These are phyloP conservation scores for Megaceryle torquata DNA, from an alignment of 2,113 vertebrate species.

Conservation along the genomic window DNA sequence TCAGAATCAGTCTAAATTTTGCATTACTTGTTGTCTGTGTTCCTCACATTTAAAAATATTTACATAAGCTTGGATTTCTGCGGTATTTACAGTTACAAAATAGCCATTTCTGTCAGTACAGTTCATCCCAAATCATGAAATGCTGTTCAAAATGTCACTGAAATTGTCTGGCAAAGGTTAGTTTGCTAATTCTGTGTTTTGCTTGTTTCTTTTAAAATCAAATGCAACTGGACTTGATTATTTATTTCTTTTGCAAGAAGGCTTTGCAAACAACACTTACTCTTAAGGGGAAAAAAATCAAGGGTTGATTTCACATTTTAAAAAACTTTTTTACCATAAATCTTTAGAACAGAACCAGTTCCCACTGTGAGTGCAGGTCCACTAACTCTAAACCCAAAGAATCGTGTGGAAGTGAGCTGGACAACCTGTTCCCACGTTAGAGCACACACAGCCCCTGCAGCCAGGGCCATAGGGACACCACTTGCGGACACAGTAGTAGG, in stretches of 20 bases:
- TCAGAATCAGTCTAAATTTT: background rate
- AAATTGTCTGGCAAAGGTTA: background rate
- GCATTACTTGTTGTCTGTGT: background rate
- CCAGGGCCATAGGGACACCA: background rate
- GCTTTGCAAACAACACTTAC: background rate
- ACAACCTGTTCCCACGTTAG: background rate
- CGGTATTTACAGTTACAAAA: conserved; percentile 28
- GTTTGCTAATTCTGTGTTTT: background rate
- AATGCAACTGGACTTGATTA: conserved; percentile 7
- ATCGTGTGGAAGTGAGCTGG: rapidly evolving
- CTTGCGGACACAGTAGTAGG: rapidly evolving
- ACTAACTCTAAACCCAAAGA: background rate
- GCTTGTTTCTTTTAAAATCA: background rate
- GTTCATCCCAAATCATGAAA: background rate
- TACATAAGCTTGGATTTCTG: conserved; percentile 36
- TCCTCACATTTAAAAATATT: conserved; percentile 29
- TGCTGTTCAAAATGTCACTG: background rate
- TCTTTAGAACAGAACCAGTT: background rate
- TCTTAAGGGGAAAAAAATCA: background rate
- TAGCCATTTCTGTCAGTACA: conserved; percentile 14
- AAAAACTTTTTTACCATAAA: background rate
- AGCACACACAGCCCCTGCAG: background rate
- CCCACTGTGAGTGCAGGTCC: rapidly evolving
- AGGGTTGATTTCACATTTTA: background rate
- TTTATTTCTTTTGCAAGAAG: background rate